Evolutionary conservation across 1,140 invertebrate genomes (phyloP), one percentile per base, ranked within the genome.

Genomic region (Eupeodes corollae): DNA sequence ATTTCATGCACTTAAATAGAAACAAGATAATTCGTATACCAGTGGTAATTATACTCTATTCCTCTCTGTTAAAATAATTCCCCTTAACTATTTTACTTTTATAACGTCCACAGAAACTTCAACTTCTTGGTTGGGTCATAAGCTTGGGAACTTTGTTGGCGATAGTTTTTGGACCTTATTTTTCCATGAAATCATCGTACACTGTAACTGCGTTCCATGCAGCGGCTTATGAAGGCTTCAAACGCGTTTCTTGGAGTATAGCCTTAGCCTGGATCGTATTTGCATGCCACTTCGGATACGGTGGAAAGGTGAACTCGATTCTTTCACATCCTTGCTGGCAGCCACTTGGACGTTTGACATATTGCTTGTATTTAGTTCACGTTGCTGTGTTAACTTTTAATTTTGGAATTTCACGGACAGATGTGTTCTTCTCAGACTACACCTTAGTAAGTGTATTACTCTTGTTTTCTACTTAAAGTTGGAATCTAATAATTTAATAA

Each of bases 181-280:
- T 61, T 1, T 50, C 61, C 5, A 16, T 50, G 2, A 47, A 54
- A 9, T 51, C 45, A 39, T 50, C 56, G 1, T 56, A 59, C 0
- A 33, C 41, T 15, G 21, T 52, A 21, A 61, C 63, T 6, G 26
- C 52, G 6, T 39, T 65, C 8, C 70, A 73, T 32, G 72, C 75
- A 2, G 71, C 80, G 0, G 64, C 81, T 12, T 86, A 84, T 53
- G 77, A 75, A 1, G 70, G 77, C 2, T 67, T 83, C 6, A 71
- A 76, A 31, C 70, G 83, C 30, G 67, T 76, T 2, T 62, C 68
- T 0, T 87, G 84, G 77, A 71, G 74, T 0, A 8, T 80, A 0
- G 72, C 67, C 1, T 45, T 88, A 5, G 71, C 73, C 1, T 86
- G 83, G 81, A 70, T 88, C 8, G 74, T 85, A 6, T 78, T 82